Base-by-base conservation (phyloP, 92 coral and sea anemone species). In the Galaxea fascicularis region DNA sequence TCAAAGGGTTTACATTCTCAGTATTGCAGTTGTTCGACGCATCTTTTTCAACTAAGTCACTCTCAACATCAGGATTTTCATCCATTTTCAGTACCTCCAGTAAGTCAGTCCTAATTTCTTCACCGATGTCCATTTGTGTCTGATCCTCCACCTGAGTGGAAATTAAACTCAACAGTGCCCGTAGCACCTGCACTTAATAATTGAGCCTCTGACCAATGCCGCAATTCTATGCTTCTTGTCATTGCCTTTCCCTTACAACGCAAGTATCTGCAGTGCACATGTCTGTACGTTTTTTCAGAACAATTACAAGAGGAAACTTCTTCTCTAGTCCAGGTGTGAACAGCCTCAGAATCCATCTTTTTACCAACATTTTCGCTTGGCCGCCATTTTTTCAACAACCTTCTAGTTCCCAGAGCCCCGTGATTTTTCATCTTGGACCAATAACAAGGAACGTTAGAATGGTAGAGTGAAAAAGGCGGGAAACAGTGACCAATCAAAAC, bases 271-370 rank as follows among this genome's bases (percentile, higher is more conserved):
- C 92, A 88, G 87, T 88, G 92, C 10, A 83, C 92, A 83, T 83
- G 92, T 60, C 82, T 70, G 77, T 66, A 83, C 59, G 73, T 28
- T 39, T 82, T 82, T 41, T 83, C 92, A 7, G 53, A 22, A 78
- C 92, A 88, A 58, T 51, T 83, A 71, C 92, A 88, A 22, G 92
- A 82, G 51, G 92, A 83, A 31, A 88, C 66, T 76, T 88, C n/a
- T n/a, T n/a, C 88, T 84, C 92, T 83, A 26, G 54, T 28, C 92
- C 88, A 82, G 28, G 74, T 16, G 74, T 79, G 14, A 44, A 1
- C 69, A 63, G 74, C 64, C 73, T 78, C 83, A 78, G 83, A 73
- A 78, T 62, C 83, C 83, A 78, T 78, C 83, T 78, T 73, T 64
- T 44, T 73, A 63, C 62, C 73, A 78, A 78, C 62, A 73, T 73